Evolutionary conservation across 2,113 vertebrate genomes (phyloP), one percentile per base, ranked within the genome.

Genomic region (Oryzias javanicus): DNA sequence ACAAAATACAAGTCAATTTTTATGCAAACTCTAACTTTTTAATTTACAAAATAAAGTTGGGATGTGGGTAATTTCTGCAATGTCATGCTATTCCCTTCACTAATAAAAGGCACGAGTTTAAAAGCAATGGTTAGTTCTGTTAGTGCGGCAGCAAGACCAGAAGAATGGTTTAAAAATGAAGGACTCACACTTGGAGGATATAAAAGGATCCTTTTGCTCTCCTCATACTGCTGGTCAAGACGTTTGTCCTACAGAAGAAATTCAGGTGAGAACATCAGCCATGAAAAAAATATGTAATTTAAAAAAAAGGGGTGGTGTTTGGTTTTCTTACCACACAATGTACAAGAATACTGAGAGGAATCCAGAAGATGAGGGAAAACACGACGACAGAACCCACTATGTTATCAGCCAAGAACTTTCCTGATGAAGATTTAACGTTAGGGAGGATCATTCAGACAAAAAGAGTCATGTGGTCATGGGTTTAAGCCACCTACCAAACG

Each of bases 371-470:
- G 18, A 99, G 84, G 41, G 98, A 99, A 90, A 99, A 99, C 50
- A 99, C 96, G 45, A 99, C 90, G n/a, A 99, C 98, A 0, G 98
- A 99, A 17, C 96, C 98, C 24, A 99, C 98, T 4, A 99, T 98
- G 80, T 99, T 99, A 75, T 99, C 98, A 0, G 96, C 96, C 46
- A 99, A 83, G 79, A 99, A 99, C 84, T 98, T 98, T 24, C 97
- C 98, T 99, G 89, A 53, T 59, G 44, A 12, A 68, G 84, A 76
- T 10, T 41, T 56, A 67, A 60, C 4, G 15, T 17, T 35, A 24
- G 16, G 4, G 62, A 62, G 1, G 19, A 14, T 0, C 4, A 46
- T 7, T 35, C 3, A 70, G 20, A 52, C 2, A 55, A 54, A 66
- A 50, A 40, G 5, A 29, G 15, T 3, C 13, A 15, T 40, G 14